Base-by-base conservation (phyloP, 1,140 invertebrate genomes). In the Idris sp. region DNA sequence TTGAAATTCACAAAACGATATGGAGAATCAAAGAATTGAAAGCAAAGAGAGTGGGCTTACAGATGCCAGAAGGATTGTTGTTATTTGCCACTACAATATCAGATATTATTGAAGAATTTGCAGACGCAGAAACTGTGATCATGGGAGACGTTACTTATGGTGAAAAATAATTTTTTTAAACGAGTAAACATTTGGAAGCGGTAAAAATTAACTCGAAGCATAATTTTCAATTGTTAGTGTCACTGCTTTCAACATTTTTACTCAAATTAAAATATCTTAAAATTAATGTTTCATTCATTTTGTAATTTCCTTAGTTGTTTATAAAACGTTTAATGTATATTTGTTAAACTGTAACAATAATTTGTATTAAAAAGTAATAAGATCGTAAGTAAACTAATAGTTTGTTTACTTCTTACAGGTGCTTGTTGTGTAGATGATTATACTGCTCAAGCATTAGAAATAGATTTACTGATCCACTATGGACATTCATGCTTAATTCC, bases 351-450 rank as follows among this genome's bases (percentile, higher is more conserved):
- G n/a, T n/a, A n/a, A n/a, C n/a, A n/a, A n/a, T n/a, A n/a, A n/a
- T n/a, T n/a, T n/a, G n/a, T n/a, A n/a, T n/a, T n/a, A n/a, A n/a
- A n/a, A n/a, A n/a, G n/a, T n/a, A n/a, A n/a, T n/a, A n/a, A n/a
- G n/a, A n/a, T n/a, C n/a, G n/a, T n/a, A n/a, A n/a, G n/a, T 22
- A 49, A 7, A 14, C 28, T 31, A 48, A 33, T 33, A 11, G 33
- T 16, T 15, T 18, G n/a, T 15, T 22, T 44, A 8, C 59, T 15
- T 56, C 30, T 78, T 78, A 26, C 22, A 87, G 86, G 98, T 36
- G 98, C 98, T 2, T 99, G 98, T 85, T 99, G 98, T 87, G 93
- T 99, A n/a, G 98, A 99, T 86, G 98, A 99, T 88, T 96, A 93
- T 77, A 97, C 96, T 7, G 97, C 98, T 0, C 91, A 91, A 81